phyloP scores from a whole-genome alignment of 1,140 invertebrate genomes.

The Drosophila murphyi region DNA sequence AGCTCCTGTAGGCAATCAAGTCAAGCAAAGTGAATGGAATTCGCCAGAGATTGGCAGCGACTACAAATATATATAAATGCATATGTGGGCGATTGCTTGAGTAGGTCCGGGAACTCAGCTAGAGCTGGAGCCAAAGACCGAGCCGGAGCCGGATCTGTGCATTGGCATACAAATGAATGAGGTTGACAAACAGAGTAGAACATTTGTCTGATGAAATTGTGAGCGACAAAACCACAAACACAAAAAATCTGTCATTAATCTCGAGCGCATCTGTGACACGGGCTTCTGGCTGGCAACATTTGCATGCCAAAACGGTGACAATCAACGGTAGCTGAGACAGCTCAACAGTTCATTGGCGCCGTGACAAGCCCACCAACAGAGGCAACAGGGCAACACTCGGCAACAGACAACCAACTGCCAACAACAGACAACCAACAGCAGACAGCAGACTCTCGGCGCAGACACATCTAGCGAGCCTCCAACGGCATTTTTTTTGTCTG shows the following conservation, averaged over 20 bases:
- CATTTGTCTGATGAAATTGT: slow-evolving; percentile 63
- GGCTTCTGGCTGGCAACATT: slow-evolving; percentile 37
- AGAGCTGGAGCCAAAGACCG: slow-evolving; percentile 28
- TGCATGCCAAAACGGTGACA: slow-evolving; percentile 40
- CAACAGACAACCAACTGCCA: slow-evolving; percentile 33
- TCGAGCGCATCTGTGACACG: slow-evolving; percentile 47
- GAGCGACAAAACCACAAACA: slow-evolving; percentile 30
- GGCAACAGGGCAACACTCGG: slow-evolving; percentile 6
- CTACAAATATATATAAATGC: not conserved
- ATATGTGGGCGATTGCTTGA: slow-evolving; percentile 35
- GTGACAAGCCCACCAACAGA: slow-evolving; percentile 68
- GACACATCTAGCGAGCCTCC: slow-evolving; percentile 23
- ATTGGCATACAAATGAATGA: slow-evolving; percentile 56
- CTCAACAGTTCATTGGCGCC: slow-evolving; percentile 60
- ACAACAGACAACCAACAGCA: slow-evolving; percentile 31
- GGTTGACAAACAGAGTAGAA: slow-evolving; percentile 31
- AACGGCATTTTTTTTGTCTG: not conserved
- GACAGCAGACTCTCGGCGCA: slow-evolving; percentile 17
- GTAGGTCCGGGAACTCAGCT: slow-evolving; percentile 71
- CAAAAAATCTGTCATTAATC: slow-evolving; percentile 47
- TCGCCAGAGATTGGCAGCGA: slow-evolving; percentile 10
- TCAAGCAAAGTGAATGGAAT: slow-evolving; percentile 61
- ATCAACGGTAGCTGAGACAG: slow-evolving; percentile 34
- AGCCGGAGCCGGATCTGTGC: slow-evolving; percentile 12
- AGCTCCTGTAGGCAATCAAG: slow-evolving; percentile 70